Evolutionary conservation across 2,797 vertebrate genomes (phyloP), one percentile per base, ranked within the genome.

Genomic region (Pseudochromis fuscus): DNA sequence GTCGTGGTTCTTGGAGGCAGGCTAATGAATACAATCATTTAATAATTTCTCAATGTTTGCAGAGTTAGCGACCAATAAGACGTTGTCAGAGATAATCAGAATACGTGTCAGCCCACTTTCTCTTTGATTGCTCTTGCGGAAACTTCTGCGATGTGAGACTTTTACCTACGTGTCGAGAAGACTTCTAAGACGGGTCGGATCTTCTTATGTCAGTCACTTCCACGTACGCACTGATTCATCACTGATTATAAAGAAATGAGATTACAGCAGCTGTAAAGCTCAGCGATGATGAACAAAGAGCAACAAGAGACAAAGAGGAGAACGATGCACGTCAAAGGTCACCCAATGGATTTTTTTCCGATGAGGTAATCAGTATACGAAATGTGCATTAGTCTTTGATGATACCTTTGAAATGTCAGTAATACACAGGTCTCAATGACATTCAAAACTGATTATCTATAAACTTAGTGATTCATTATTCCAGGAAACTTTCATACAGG

Each of bases 361-460:
- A 30, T 50, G 30, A 57, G 27, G 52, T 53, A 71, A 62, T 67
- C 38, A 55, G 30, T 65, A 46, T 60, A 65, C 30, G 53, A 72
- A 70, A 77, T 65, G 56, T 19, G 24, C 66, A 40, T 86, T 64
- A 64, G 51, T 61, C 71, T 80, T 62, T 75, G 49, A 76, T 72
- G 40, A 76, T 51, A 30, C 40, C 52, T 61, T 80, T 71, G 31
- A 80, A 82, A 85, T 73, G 69, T 59, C 68, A 72, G 48, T 16
- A 46, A 59, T n/a, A 38, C 45, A 18, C 30, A 12, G 56, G 37
- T 48, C 10, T 55, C 35, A 7, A 1, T 40, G 65, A 45, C 27
- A 12, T 57, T 65, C 44, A 37, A 42, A 40, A 37, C 33, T 28
- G 19, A 23, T 61, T 58, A 40, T 59, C 56, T 63, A 30, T 63